Conservation (phyloP, 2,113 vertebrate species). For the Calidris pugnax region DNA sequence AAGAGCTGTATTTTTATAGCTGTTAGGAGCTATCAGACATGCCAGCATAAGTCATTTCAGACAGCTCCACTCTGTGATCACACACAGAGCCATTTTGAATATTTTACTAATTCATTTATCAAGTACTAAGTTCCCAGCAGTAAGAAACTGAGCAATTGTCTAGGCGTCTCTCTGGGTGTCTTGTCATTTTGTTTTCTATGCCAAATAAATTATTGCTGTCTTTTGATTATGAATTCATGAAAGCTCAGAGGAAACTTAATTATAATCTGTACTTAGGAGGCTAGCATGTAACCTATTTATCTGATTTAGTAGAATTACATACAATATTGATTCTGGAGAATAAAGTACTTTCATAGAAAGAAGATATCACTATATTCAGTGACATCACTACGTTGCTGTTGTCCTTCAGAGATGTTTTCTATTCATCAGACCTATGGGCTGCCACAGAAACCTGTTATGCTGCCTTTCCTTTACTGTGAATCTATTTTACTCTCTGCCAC, state of each 20-base stretch:
- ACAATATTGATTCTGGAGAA: not conserved
- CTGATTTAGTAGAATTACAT: not conserved
- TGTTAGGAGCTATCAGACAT: not conserved
- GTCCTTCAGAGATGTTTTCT: not conserved
- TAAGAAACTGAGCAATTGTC: not conserved
- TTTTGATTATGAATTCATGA: constrained; percentile 25
- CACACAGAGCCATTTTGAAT: not conserved
- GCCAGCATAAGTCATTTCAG: not conserved
- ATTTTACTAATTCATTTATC: constrained; percentile 19
- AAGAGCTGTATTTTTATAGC: constrained; percentile 1
- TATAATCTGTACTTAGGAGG: not conserved
- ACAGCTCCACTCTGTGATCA: not conserved
- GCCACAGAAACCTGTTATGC: not conserved
- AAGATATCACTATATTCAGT: not conserved
- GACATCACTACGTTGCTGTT: not conserved
- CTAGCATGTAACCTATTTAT: not conserved
- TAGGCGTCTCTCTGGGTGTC: not conserved
- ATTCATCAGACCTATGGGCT: not conserved
- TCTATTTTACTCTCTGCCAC: not conserved
- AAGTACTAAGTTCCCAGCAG: not conserved
- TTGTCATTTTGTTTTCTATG: constrained; percentile 1
- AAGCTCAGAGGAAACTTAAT: constrained; percentile 18
- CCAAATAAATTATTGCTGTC: not conserved
- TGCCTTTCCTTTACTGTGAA: not conserved
- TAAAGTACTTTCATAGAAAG: not conserved